Evolutionary conservation across 2,888 invertebrate genomes (phyloP).

Genomic region (Morinoia aosen): DNA sequence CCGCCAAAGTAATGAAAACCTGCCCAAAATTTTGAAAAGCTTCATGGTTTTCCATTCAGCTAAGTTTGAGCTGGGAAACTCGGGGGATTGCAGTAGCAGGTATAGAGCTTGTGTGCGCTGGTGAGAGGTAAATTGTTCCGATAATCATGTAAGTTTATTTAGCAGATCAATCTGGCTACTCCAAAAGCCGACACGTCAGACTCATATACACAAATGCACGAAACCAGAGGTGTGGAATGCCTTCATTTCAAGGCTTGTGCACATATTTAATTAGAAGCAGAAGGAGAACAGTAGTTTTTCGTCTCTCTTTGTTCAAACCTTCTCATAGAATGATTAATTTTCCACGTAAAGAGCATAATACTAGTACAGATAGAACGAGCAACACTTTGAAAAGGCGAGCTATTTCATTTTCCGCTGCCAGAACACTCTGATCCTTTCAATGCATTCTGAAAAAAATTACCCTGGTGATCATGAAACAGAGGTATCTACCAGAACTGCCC

Average conservation of each 20-base stretch:
- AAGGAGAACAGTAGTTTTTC: too few relatives aligned
- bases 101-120: not conserved
- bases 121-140: not conserved
- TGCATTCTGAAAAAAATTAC: not conserved
- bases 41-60: not conserved
- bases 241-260: not conserved
- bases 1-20: slow-evolving; percentile 20
- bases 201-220: not conserved
- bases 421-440: not conserved
- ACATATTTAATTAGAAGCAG: not conserved
- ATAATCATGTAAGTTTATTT: not conserved
- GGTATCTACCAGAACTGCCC: not conserved
- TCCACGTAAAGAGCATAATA: not conserved
- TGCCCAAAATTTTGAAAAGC: not conserved
- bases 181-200: not conserved
- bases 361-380: too few relatives aligned
- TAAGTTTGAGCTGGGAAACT: not conserved
- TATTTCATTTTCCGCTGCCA: not conserved
- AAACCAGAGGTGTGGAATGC: not conserved
- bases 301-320: not conserved
- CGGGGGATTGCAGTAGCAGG: not conserved
- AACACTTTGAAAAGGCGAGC: too few relatives aligned
- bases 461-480: not conserved
- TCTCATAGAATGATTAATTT: not conserved
- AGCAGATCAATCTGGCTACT: not conserved